Conservation (phyloP, 2,113 vertebrate species). For the Tamias sibiricus region DNA sequence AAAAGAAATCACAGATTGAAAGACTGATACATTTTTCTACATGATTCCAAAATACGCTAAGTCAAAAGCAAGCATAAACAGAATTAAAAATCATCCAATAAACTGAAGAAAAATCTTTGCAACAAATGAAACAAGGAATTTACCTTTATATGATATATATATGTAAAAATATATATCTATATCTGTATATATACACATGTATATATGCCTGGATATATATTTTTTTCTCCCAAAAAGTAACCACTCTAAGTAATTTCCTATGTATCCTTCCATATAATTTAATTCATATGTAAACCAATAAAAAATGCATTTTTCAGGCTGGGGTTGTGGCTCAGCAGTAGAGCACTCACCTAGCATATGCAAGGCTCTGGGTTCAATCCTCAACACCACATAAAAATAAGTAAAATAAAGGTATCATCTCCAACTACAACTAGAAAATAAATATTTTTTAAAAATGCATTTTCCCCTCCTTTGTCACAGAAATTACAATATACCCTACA, state of each 20-base stretch:
- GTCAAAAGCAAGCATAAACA: conserved; percentile 48
- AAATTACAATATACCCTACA: background rate
- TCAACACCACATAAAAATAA: too few species aligned
- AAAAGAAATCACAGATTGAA: background rate
- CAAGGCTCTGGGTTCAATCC: too few species aligned
- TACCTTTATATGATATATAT: background rate
- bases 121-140: background rate
- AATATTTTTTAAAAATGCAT: background rate
- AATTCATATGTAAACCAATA: background rate
- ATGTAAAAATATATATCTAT: too few species aligned
- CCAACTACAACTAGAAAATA: too few species aligned
- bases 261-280: conserved; percentile 26
- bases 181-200: too few species aligned
- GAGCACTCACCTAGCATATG: too few species aligned
- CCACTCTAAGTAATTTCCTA: conserved; percentile 17
- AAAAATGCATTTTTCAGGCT: background rate
- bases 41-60: background rate
- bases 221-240: background rate
- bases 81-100: conserved; percentile 24
- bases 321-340: too few species aligned
- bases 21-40: background rate
- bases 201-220: too few species aligned
- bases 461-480: background rate
- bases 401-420: too few species aligned
- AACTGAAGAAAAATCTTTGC: background rate